Base-by-base conservation (phyloP, 2,797 vertebrate species). In the Takifugu rubripes region DNA sequence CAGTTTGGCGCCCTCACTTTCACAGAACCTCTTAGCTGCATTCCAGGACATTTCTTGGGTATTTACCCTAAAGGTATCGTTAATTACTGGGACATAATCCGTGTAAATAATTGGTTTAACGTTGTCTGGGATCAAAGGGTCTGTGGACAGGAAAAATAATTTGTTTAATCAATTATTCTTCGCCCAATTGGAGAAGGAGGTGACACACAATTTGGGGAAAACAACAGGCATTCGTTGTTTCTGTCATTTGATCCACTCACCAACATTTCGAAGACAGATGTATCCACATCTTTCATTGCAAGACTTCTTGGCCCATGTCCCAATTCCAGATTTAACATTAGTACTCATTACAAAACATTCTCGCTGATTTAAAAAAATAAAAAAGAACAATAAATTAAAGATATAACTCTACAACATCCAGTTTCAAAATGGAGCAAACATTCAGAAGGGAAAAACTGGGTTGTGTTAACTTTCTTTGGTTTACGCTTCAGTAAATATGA, bases 21-120 rank as follows among this genome's bases (percentile, higher is more conserved):
- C 79, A 72, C 94, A 96, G 5, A 79, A 71, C 5, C 57, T 49
- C 12, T 49, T 62, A 17, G 93, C 92, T 27, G 90, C 88, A 5
- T 80, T 49, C 94, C 94, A 96, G 2, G 82, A 86, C 74, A 92
- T 81, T 72, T 91, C 92, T 45, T 65, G 62, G 49, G 68, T 79
- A 42, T 89, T 25, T 27, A 93, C 59, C 6, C 85, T 84, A 42
- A 93, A 89, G 56, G 88, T 93, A 65, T 82, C 89, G 31, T 93
- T 88, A n/a, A 76, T 83, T 55, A 88, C 81, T 58, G 50, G 85
- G 40, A 90, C 31, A 70, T 87, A 77, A n/a, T 61, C 68, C 46
- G 67, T 64, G 7, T 47, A 8, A 17, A 73, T 67, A 55, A 49
- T 47, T 27, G 87, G 76, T 57, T 86, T 59, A 64, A 75, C 25